Evolutionary conservation across 2,888 invertebrate species (phyloP), one percentile per base, ranked within the genome.

Genomic region (Trachelus tabidus): DNA sequence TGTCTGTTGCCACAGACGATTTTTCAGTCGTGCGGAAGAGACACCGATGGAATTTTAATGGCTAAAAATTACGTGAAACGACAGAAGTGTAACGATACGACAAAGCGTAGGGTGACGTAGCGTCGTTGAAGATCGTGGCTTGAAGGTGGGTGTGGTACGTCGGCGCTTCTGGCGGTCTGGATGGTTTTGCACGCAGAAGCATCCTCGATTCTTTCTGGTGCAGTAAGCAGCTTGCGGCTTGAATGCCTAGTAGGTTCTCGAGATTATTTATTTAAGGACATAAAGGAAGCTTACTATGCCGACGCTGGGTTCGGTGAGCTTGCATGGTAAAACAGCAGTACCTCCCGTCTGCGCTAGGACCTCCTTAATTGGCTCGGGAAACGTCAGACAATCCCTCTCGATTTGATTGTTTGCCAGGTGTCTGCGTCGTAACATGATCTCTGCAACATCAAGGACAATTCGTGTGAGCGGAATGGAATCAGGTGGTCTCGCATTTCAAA

Each of bases 301-400:
- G 87, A 94, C 94, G 69, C 94, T 94, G 75, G 94, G 93, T 85
- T 94, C 94, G 84, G 93, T 93, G 88, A 94, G 94, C 93, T 94
- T 94, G 89, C 94, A 94, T 86, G 94, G 94, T 77, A 94, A 88
- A 83, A 94, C 92, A 37, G 94, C 94, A 23, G 94, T 94, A 12
- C 94, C 94, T 77, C 94, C 94, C 85, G 94, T 94, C 91, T 94
- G 94, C 79, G 94, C 94, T 90, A 94, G 92, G 83, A 94, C 94
- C 81, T 93, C 93, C n/a, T 94, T 94, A 91, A 79, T 81, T 68
- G 78, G 34, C 12, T 56, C 34, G 12, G 74, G 69, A 73, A 40
- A 74, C 69, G 76, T 40, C 69, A 77, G n/a, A n/a, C 33, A 68
- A 73, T 81, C 76, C 68, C 68, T 79, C 6, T 76, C 75, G 69